Evolutionary conservation across 2,888 invertebrate genomes (phyloP).

Genomic region (Orthosia gracilis): DNA sequence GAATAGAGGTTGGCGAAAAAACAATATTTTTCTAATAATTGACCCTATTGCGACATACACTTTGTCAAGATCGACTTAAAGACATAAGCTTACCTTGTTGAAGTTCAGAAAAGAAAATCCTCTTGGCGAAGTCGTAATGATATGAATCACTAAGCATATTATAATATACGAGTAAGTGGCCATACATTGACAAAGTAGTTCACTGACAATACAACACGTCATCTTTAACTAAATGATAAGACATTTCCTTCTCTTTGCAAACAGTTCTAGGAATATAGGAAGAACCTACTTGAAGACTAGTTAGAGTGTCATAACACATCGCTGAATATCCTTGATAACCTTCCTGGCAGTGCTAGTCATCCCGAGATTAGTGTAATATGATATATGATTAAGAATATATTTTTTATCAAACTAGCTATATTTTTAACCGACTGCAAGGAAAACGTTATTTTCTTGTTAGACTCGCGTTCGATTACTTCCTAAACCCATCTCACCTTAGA

Average conservation of each 20-base stretch:
- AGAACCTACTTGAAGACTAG: conserved; percentile 43
- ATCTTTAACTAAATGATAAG: conserved; percentile 58
- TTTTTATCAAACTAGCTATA: neutral
- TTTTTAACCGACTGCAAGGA: neutral
- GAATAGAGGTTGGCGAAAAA: conserved; percentile 13
- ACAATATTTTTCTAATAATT: conserved; percentile 12
- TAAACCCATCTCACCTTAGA: too few relatives aligned
- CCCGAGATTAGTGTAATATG: neutral
- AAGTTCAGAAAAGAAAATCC: conserved; percentile 30
- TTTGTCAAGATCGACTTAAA: conserved; percentile 46
- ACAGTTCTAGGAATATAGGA: conserved; percentile 50
- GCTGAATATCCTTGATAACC: conserved; percentile 21
- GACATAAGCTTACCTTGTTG: conserved; percentile 48
- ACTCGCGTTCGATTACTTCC: too few relatives aligned
- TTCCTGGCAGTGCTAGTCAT: conserved; percentile 6
- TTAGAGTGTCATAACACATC: conserved; percentile 25
- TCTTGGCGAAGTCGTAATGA: conserved; percentile 14
- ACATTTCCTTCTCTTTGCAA: conserved; percentile 53
- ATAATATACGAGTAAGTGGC: neutral
- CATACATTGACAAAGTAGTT: conserved; percentile 35
- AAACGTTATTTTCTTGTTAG: too few relatives aligned
- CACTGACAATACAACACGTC: conserved; percentile 41
- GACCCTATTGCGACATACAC: conserved; percentile 26
- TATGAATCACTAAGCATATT: conserved; percentile 29
- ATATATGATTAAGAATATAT: neutral